These are phyloP conservation scores for Cranoglanis bouderius DNA, from an alignment of 2,113 vertebrate genomes.

Conservation along the genomic window DNA sequence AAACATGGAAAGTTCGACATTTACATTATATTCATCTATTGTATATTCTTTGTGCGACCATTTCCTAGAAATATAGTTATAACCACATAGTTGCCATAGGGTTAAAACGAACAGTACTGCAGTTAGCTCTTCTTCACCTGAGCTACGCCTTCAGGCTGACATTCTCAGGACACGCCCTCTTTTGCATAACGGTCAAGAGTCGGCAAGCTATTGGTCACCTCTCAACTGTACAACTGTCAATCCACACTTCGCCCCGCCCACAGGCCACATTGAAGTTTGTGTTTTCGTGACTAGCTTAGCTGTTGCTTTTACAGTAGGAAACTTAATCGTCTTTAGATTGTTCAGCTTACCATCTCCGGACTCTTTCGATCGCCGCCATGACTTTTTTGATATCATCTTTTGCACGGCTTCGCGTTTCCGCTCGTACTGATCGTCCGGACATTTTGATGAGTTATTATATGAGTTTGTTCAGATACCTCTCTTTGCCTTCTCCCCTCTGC, in stretches of 20 bases:
- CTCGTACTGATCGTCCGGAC: conserved; percentile 93
- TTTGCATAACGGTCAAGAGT: not conserved
- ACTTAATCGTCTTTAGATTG: conserved; percentile 51
- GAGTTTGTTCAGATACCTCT: conserved; percentile 62
- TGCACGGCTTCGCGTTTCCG: conserved; percentile 94
- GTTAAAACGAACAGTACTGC: not conserved
- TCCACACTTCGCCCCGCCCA: conserved; percentile 14
- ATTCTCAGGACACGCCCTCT: conserved; percentile 23
- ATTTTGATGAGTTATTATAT: conserved; percentile 74
- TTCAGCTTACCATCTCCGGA: conserved; percentile 88
- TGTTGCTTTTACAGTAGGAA: conserved; percentile 61
- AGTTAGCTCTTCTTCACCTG: not conserved
- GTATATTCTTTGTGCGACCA: too few species aligned
- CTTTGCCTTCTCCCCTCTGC: conserved; percentile 61
- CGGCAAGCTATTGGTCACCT: conserved; percentile 36
- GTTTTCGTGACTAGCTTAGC: conserved; percentile 51
- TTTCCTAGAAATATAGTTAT: too few species aligned
- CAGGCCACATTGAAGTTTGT: conserved; percentile 69
- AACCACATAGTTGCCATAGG: not conserved
- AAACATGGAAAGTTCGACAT: not conserved
- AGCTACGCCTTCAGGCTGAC: not conserved
- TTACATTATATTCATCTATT: too few species aligned
- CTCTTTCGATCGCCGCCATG: conserved; percentile 95
- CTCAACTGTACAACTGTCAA: conserved; percentile 28
- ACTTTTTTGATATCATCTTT: conserved; percentile 98